Conservation (phyloP, 2,113 vertebrate species). For the Leucoraja erinaceus region DNA sequence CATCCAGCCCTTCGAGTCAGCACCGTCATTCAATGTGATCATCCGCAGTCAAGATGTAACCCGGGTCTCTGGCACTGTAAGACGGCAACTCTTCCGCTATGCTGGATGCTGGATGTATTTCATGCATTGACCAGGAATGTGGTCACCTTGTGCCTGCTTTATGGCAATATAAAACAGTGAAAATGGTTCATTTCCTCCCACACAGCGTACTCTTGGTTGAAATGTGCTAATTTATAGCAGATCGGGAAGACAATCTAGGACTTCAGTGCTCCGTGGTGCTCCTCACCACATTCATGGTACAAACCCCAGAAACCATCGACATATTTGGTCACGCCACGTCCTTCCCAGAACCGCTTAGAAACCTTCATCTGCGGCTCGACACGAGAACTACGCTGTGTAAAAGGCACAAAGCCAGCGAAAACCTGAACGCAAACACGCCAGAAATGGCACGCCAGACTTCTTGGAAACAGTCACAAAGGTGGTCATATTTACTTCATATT, state of each 20-base stretch:
- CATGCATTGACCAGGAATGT: not conserved
- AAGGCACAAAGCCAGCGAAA: conserved; percentile 3
- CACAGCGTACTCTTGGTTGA: not conserved
- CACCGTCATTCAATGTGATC: too few relatives aligned
- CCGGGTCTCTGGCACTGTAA: too few relatives aligned
- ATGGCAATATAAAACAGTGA: not conserved
- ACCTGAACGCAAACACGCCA: not conserved
- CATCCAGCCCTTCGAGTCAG: too few relatives aligned
- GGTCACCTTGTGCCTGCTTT: not conserved
- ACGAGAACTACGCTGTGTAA: not conserved
- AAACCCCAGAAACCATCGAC: not conserved
- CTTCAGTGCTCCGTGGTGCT: not conserved
- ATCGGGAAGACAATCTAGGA: not conserved
- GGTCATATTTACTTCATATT: not conserved
- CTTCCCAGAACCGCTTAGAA: not conserved
- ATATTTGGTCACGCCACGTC: not conserved
- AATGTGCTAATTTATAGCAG: not conserved
- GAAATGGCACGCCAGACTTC: not conserved
- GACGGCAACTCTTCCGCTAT: too few relatives aligned
- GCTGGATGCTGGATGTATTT: not conserved
- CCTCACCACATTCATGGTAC: not conserved
- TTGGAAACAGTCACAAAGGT: not conserved
- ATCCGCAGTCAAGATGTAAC: too few relatives aligned
- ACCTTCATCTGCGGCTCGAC: not conserved
- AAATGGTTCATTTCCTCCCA: not conserved